Evolutionary conservation across 2,113 vertebrate genomes (phyloP).

Genomic region (Pheucticus melanocephalus): DNA sequence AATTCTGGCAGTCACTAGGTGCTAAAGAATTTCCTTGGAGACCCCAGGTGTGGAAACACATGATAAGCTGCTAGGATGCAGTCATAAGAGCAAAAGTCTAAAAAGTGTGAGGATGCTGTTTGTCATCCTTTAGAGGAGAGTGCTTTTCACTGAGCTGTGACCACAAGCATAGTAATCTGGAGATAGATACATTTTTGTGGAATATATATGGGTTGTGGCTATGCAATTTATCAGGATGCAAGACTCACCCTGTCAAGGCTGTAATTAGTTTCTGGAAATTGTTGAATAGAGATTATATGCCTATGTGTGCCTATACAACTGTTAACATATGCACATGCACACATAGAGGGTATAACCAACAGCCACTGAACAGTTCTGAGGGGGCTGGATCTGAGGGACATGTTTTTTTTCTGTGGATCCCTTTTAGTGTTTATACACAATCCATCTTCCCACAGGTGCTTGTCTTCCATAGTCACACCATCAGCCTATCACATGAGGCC

Average conservation of each 20-base stretch:
- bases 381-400: neutral
- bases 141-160: neutral
- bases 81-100: neutral
- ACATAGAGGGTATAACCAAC: neutral
- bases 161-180: neutral
- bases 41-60: neutral
- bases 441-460: neutral
- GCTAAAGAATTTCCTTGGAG: slow-evolving; percentile 22
- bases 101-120: neutral
- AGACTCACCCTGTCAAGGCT: neutral
- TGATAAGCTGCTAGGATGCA: neutral
- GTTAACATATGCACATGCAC: neutral
- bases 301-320: neutral
- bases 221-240: neutral
- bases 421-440: neutral
- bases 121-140: neutral
- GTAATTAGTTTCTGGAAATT: slow-evolving; percentile 13
- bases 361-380: neutral
- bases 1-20: neutral
- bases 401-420: neutral
- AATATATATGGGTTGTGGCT: neutral
- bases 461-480: neutral
- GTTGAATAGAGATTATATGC: neutral
- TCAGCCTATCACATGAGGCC: neutral
- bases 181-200: neutral